Base-by-base conservation (phyloP, 2,113 vertebrate species). In the Xenopus borealis region DNA sequence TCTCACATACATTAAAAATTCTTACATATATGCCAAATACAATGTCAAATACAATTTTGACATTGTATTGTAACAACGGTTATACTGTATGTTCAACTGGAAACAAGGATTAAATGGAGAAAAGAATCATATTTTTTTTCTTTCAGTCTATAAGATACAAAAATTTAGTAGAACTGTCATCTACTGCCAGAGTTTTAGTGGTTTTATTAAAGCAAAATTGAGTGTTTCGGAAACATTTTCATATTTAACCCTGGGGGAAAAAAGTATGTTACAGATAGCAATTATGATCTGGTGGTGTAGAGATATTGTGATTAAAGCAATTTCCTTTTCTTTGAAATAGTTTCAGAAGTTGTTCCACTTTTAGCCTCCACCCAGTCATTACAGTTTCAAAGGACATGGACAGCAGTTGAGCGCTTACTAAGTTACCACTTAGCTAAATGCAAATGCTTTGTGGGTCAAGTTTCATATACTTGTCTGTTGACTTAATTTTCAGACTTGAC, bases 381-480 rank as follows among this genome's bases (percentile, higher is more conserved):
- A 30, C 69, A 53, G 78, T 75, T 83, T 88, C 83, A 77, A 78
- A 79, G 85, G 82, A 63, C 65, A 57, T 78, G 72, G 84, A 77
- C 78, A 80, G 71, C 23, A 84, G 50, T 80, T 84, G 75, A 83
- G 77, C 82, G 80, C 70, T 70, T 72, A 71, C 71, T 78, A 69
- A 78, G 64, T 66, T 78, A 74, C 73, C 72, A 79, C 61, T 86
- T 78, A 75, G 66, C 78, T 23, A 75, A 30, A 7, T 79, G 62
- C 74, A 80, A 79, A 85, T 85, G 73, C 80, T 81, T 81, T 87
- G 80, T 83, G 81, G 78, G 78, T 91, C 83, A 5, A 75, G 71
- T 89, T 91, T 88, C 85, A 84, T 82, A 85, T 85, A 81, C 82
- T 79, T 75, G 55, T 11, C 3, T 85, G 79, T 84, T 88, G 85